Evolutionary conservation across 37 sponge, comb jelly and placozoan genomes (phyloP).

Genomic region (Aplysina aerophoba): DNA sequence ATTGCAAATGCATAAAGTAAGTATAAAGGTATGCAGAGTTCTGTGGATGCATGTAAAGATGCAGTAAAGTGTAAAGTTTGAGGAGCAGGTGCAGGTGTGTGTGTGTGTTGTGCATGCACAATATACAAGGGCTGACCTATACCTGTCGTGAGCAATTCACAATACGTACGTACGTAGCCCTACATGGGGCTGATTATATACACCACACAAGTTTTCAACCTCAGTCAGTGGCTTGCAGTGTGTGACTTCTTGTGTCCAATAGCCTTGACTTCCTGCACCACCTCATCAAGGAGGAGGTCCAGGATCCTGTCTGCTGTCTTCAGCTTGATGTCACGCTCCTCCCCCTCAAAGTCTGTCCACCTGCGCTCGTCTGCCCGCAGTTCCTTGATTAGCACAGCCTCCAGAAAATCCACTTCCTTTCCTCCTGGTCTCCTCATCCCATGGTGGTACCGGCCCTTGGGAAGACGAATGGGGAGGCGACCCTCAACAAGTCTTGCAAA

Average conservation of each 20-base stretch:
- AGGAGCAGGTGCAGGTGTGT: too few species aligned
- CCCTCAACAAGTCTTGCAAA: slow-evolving; percentile 46
- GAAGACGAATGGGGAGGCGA: slow-evolving; percentile 50
- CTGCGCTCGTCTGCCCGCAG: slow-evolving; percentile 77
- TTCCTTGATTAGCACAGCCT: slow-evolving; percentile 76
- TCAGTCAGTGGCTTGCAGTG: too few species aligned
- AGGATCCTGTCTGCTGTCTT: slow-evolving; percentile 77
- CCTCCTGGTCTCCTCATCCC: slow-evolving; percentile 69
- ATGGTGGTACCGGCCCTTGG: slow-evolving; percentile 47
- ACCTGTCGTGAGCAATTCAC: too few species aligned
- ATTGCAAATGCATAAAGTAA: too few species aligned
- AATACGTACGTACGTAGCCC: too few species aligned
- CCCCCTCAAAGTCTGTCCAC: slow-evolving; percentile 85
- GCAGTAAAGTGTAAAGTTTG: too few species aligned
- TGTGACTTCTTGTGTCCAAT: slow-evolving; percentile 3
- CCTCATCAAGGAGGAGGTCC: slow-evolving; percentile 70
- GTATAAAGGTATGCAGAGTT: too few species aligned
- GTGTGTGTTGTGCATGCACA: too few species aligned
- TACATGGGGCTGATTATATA: too few species aligned
- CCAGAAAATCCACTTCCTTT: slow-evolving; percentile 75
- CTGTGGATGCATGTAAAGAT: too few species aligned
- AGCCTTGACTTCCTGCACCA: slow-evolving; percentile 23
- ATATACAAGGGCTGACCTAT: too few species aligned
- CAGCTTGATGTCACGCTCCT: slow-evolving; percentile 74
- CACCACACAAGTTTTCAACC: too few species aligned